phyloP scores from a whole-genome alignment of 2,113 vertebrate genomes.

The Promerops cafer region DNA sequence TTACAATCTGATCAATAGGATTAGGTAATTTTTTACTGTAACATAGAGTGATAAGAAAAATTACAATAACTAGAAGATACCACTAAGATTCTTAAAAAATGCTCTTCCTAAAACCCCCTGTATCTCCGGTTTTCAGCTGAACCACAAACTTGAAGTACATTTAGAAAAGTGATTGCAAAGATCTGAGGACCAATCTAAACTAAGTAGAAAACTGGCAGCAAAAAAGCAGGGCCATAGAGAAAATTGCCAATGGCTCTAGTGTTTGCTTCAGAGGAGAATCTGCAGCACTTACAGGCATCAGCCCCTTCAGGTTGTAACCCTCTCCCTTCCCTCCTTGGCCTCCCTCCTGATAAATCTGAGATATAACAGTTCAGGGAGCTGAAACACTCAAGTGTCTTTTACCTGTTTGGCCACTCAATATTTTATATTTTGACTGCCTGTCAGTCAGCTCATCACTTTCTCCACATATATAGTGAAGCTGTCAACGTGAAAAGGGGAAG shows the following conservation, averaged over 20 bases:
- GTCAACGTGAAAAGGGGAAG: neutral
- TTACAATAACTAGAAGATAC: neutral
- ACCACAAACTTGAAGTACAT: neutral
- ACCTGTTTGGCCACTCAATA: neutral
- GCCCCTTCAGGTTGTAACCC: neutral
- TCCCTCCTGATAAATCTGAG: neutral
- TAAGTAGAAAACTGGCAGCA: neutral
- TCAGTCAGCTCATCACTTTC: conserved; percentile 7
- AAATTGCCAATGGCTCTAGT: neutral
- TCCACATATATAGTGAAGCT: neutral
- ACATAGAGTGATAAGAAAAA: neutral
- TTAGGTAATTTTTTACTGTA: neutral
- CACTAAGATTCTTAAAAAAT: neutral
- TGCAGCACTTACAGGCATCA: neutral
- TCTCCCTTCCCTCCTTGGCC: neutral
- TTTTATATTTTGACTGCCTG: conserved; percentile 39
- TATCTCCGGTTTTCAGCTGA: neutral
- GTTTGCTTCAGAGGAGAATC: neutral
- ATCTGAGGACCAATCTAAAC: neutral
- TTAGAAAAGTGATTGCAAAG: neutral
- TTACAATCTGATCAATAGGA: neutral
- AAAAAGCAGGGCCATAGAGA: neutral
- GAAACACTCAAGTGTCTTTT: neutral
- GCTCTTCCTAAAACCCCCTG: neutral
- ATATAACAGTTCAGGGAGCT: neutral